These are phyloP conservation scores for Melieria picta DNA, from an alignment of 2,888 invertebrate genomes.

Conservation along the genomic window DNA sequence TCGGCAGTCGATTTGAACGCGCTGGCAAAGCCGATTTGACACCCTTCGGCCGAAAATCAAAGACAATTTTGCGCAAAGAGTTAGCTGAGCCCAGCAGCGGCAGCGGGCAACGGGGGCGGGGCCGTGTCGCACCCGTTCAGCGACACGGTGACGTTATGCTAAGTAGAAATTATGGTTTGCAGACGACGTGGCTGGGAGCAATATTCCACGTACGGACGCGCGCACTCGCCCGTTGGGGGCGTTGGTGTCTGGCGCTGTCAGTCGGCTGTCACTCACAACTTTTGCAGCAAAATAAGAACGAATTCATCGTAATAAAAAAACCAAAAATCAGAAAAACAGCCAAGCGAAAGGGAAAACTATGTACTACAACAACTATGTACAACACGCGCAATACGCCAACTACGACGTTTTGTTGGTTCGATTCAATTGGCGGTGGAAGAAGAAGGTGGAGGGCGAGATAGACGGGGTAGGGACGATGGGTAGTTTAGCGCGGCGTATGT, in stretches of 20 bases:
- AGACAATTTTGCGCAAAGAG: slow-evolving; percentile 16
- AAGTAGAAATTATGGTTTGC: slow-evolving; percentile 48
- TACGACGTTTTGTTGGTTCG: slow-evolving; percentile 28
- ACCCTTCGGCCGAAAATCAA: slow-evolving; percentile 13
- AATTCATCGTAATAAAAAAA: slow-evolving; percentile 52
- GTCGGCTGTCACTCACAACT: not conserved
- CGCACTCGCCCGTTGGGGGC: not conserved
- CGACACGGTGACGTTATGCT: slow-evolving; percentile 50
- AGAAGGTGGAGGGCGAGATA: slow-evolving; percentile 42
- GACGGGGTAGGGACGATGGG: slow-evolving; percentile 21
- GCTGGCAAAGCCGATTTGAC: slow-evolving; percentile 3
- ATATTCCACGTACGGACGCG: slow-evolving; percentile 34
- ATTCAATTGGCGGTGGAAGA: slow-evolving; percentile 17
- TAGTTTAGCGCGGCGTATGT: slow-evolving; percentile 21
- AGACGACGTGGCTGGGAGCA: slow-evolving; percentile 12
- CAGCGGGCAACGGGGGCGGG: not conserved
- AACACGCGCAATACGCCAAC: slow-evolving; percentile 24
- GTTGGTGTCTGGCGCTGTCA: not conserved
- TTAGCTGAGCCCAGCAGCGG: slow-evolving; percentile 1
- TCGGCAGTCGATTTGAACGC: not conserved
- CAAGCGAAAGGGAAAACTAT: slow-evolving; percentile 39
- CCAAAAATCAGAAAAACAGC: slow-evolving; percentile 23
- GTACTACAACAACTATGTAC: slow-evolving; percentile 17
- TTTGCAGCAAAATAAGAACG: slow-evolving; percentile 51
- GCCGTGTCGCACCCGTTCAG: not conserved